Evolutionary conservation across 1,140 invertebrate genomes (phyloP).

Genomic region (Eumaeus atala): DNA sequence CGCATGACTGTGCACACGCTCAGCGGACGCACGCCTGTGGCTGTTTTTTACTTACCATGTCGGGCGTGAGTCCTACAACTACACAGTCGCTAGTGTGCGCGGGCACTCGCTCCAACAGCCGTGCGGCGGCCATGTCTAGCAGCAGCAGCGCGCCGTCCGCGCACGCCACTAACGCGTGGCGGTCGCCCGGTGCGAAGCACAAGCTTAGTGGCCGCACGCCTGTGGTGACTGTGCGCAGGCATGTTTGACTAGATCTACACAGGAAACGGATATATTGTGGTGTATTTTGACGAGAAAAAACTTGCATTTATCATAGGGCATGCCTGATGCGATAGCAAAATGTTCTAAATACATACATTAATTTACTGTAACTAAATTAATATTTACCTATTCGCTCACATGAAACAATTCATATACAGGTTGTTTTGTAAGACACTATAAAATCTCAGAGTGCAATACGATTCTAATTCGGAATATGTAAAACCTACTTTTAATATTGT

Average conservation of each 20-base stretch:
- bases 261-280: conserved; percentile 6
- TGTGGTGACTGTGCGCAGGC: conserved; percentile 85
- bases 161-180: conserved; percentile 91
- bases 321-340: no score
- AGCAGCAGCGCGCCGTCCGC: conserved; percentile 91
- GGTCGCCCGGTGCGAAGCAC: conserved; percentile 93
- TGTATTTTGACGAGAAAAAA: no score
- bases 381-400: no score
- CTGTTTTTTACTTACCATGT: conserved; percentile 85
- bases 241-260: conserved; percentile 81
- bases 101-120: conserved; percentile 83
- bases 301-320: no score
- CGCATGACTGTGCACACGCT: conserved; percentile 87
- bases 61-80: conserved; percentile 83
- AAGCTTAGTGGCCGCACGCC: conserved; percentile 83
- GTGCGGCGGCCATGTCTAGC: conserved; percentile 88
- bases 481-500: no score
- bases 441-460: no score
- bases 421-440: no score
- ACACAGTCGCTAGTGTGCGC: conserved; percentile 89
- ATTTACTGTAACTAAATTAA: no score
- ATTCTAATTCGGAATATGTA: no score
- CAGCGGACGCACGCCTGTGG: conserved; percentile 82
- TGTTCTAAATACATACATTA: no score
- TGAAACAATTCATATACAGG: no score